Conservation (phyloP, 2,888 invertebrate genomes). For the Apeira syringaria region DNA sequence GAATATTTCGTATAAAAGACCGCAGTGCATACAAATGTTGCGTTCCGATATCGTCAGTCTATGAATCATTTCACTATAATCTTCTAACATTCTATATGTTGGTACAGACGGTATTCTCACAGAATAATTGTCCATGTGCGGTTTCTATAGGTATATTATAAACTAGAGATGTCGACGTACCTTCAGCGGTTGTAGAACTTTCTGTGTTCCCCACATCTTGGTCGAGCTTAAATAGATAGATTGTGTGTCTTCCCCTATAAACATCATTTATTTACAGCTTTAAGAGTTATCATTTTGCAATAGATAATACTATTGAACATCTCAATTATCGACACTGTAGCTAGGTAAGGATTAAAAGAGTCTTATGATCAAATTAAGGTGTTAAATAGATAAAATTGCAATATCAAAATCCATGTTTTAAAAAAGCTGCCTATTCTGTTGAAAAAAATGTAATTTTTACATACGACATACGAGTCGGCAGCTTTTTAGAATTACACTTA, state of each 20-base stretch:
- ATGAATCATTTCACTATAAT: too few relatives aligned
- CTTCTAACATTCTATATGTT: too few relatives aligned
- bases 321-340: slow-evolving; percentile 13
- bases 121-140: too few relatives aligned
- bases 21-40: too few relatives aligned
- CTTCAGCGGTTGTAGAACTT: too few relatives aligned
- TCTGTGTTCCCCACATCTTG: too few relatives aligned
- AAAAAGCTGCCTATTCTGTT: slow-evolving; percentile 11
- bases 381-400: slow-evolving; percentile 24
- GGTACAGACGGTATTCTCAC: too few relatives aligned
- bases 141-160: too few relatives aligned
- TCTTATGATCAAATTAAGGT: slow-evolving; percentile 39
- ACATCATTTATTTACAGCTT: slow-evolving; percentile 9
- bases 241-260: slow-evolving; percentile 46
- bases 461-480: background rate
- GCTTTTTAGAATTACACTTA: slow-evolving; percentile 1
- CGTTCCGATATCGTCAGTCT: too few relatives aligned
- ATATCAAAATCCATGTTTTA: slow-evolving; percentile 9
- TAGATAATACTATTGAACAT: slow-evolving; percentile 5
- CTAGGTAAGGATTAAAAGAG: slow-evolving; percentile 32
- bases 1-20: too few relatives aligned
- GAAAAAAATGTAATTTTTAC: background rate
- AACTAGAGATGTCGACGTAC: too few relatives aligned
- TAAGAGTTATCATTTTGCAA: background rate
- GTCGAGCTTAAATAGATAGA: slow-evolving; percentile 54